Evolutionary conservation across 2,888 invertebrate genomes (phyloP).

Genomic region (Erebia palarica): DNA sequence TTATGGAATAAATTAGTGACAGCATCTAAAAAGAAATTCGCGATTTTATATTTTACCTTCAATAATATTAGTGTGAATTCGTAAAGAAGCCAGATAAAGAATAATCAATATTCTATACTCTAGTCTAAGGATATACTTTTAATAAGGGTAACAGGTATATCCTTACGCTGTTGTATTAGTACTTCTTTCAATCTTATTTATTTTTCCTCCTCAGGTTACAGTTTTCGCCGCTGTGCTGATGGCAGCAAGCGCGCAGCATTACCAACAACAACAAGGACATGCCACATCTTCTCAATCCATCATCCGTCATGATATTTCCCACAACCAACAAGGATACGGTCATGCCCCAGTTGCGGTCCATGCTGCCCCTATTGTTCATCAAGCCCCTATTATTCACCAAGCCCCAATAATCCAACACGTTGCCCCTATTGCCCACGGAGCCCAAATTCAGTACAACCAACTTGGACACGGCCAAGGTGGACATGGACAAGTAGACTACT

Average conservation of each 20-base stretch:
- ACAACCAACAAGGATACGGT: constrained; percentile 36
- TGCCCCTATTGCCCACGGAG: constrained; percentile 43
- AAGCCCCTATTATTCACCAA: constrained; percentile 16
- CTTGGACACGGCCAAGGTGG: constrained; percentile 45
- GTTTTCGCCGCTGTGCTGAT: constrained; percentile 39
- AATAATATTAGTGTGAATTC: no score
- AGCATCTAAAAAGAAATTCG: no score
- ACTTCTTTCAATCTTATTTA: not conserved
- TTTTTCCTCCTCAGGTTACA: constrained; percentile 23
- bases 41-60: no score
- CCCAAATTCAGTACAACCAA: constrained; percentile 28
- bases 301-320: constrained; percentile 37
- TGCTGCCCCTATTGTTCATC: constrained; percentile 20
- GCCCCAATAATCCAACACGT: constrained; percentile 28
- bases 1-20: no score
- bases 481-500: constrained; percentile 51
- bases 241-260: constrained; percentile 50
- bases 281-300: constrained; percentile 42
- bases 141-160: no score
- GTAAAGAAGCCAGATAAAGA: no score
- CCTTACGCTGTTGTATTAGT: no score
- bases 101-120: no score
- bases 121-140: no score
- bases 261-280: constrained; percentile 44
- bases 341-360: constrained; percentile 29